Percentiles rank a stretch among this genome's conserved stretches.
These are phyloP conservation scores for Ctenopoma multispine DNA, from an alignment of 2,797 vertebrate species.

Conservation along the genomic window DNA sequence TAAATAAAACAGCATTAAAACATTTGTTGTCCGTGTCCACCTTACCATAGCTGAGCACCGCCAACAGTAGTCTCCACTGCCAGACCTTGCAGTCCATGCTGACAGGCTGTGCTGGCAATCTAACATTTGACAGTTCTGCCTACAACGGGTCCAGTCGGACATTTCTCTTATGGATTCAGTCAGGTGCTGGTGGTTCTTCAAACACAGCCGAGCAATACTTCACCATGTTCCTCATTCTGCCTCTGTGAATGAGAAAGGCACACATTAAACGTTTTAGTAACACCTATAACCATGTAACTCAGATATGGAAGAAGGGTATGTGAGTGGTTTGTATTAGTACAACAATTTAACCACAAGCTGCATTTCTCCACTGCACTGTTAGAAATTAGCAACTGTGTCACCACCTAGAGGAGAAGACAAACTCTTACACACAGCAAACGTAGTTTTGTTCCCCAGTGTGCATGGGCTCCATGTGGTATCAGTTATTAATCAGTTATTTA, in stretches of 20 bases:
- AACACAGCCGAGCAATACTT: neutral
- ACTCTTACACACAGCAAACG: neutral
- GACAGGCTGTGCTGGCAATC: neutral
- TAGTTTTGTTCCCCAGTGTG: neutral
- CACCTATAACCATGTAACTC: neutral
- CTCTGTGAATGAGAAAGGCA: conserved; percentile 11
- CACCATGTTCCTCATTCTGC: conserved; percentile 10
- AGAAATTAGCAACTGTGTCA: conserved; percentile 32
- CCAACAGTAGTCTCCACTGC: neutral
- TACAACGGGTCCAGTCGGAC: neutral
- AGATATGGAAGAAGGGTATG: neutral
- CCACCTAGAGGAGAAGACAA: conserved; percentile 61
- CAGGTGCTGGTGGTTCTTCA: conserved; percentile 52
- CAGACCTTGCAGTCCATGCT: neutral
- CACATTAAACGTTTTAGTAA: neutral
- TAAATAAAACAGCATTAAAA: too few species aligned
- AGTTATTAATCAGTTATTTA: neutral
- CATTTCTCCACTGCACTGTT: neutral
- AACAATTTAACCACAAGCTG: neutral
- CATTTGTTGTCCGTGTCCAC: neutral
- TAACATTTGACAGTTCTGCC: neutral
- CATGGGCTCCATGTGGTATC: neutral
- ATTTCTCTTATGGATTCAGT: conserved; percentile 42
- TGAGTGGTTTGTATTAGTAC: too few species aligned
- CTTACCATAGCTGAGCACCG: conserved; percentile 20